Base-by-base conservation (phyloP, 2,113 vertebrate genomes). In the Vulpes ferrilata region DNA sequence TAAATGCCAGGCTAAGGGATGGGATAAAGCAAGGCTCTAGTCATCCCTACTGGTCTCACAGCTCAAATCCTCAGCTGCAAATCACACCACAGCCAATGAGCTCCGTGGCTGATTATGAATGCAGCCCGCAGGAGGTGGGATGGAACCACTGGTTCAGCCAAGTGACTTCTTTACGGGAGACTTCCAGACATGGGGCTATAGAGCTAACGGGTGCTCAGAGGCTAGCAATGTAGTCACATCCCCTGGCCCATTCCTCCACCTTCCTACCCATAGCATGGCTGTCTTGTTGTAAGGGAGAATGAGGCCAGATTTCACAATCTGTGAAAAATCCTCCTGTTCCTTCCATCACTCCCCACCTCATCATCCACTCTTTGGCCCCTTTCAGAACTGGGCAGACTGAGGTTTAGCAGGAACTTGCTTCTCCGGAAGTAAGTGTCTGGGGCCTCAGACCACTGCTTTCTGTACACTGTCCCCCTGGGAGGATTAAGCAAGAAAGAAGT, bases 61-160 rank as follows among this genome's bases (percentile, higher is more conserved):
- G 30, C 71, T 88, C 93, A 88, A 43, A 89, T 89, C 73, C n/a
- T 95, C 51, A 91, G 89, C 92, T 80, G 82, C 71, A 82, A 86
- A 64, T 79, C 92, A 59, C 65, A 27, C 51, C 59, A 82, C 8
- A 93, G 60, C 32, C 81, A 81, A 83, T 79, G 57, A 43, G 9
- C 59, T 81, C 23, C 3, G 53, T 4, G 20, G 30, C 23, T 67
- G 25, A 35, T 73, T 74, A 67, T n/a, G 48, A 15, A 7, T 0
- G 20, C 53, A 67, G 57, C 84, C 83, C 35, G 55, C 13, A 19
- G 38, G 51, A 73, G 62, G 69, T 30, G 32, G 11, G 55, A 3
- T 3, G 19, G 43, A n/a, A 53, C 57, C 16, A 9, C 22, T 62
- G 81, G 9, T 57, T 96, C 79, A 64, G 32, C 22, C 15, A 38